Base-by-base conservation (phyloP, 1,140 invertebrate species). In the Orchestia grillus region DNA sequence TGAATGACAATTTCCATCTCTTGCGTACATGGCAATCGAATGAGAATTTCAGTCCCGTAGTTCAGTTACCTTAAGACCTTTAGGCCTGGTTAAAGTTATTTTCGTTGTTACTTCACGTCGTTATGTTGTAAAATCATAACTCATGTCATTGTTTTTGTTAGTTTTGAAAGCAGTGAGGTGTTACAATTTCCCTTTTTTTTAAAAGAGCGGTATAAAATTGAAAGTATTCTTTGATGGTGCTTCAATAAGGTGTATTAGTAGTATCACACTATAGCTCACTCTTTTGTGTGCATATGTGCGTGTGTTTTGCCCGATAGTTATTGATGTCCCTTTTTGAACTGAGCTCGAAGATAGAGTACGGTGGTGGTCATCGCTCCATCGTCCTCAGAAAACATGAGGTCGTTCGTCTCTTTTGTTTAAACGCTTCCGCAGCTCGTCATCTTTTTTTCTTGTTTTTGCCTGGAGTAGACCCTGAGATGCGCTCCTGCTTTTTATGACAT, bases 351-450 rank as follows among this genome's bases (percentile, higher is more conserved):
- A 57, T 95, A 53, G 11, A 43, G 40, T 53, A 1, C 16, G 42
- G 57, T 47, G 94, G 40, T 0, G n/a, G 94, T 57, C 94, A 47
- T 95, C 57, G n/a, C 57, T 95, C 45, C 42, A 95, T 95, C 94
- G 57, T 53, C 57, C 45, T 44, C 94, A 53, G 36, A 53, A 95
- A 95, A 47, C 42, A 43, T n/a, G 45, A 57, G 45, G 42, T 53
- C 94, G 45, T 95, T 40, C 94, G 94, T 95, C 57, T 47, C 57
- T 44, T 47, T 95, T 44, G 42, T 44, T 95, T 53, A 47, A 41
- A 53, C 92, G 91, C 92, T 95, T 95, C 92, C 62, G 62, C 11
- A 23, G 62, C 62, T 77, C 62, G 62, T 77, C 62, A 77, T 77
- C 62, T 77, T 77, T 77, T 77, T 77, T 77, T 19, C 62, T 77